Percentiles rank a stretch among this genome's conserved stretches.
phyloP scores from a whole-genome alignment of 2,113 vertebrate genomes.

The Xiphorhynchus elegans region DNA sequence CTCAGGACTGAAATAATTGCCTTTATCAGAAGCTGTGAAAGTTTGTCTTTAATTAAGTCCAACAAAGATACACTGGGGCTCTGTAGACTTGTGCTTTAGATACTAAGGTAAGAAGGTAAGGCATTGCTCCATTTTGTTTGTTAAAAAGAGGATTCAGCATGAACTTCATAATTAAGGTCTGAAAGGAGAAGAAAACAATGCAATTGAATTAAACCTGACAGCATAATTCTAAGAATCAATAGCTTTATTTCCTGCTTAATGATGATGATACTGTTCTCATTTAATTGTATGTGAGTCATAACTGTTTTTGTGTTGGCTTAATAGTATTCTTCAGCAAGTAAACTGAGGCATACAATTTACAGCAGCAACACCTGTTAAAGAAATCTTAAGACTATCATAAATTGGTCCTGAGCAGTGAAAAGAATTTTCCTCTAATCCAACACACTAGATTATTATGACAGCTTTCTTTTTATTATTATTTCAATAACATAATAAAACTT shows the following conservation, averaged over 20 bases:
- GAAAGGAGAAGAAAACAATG: slow-evolving; percentile 48
- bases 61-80: slow-evolving; percentile 36
- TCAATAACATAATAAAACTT: not conserved
- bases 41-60: slow-evolving; percentile 69
- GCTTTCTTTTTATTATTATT: not conserved
- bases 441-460: not conserved
- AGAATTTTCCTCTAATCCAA: not conserved
- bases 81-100: slow-evolving; percentile 58
- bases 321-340: slow-evolving; percentile 58
- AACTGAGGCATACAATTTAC: slow-evolving; percentile 57
- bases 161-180: slow-evolving; percentile 63
- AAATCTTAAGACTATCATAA: slow-evolving; percentile 43
- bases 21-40: slow-evolving; percentile 12
- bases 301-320: slow-evolving; percentile 48
- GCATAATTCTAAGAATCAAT: slow-evolving; percentile 72
- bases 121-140: slow-evolving; percentile 31
- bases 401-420: slow-evolving; percentile 29
- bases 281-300: slow-evolving; percentile 68
- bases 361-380: slow-evolving; percentile 48
- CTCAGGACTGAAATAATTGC: slow-evolving; percentile 30
- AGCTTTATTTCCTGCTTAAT: slow-evolving; percentile 75
- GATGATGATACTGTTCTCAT: slow-evolving; percentile 66
- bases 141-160: slow-evolving; percentile 67
- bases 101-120: slow-evolving; percentile 49
- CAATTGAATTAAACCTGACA: slow-evolving; percentile 64